A percentile compares a stretch with the other conserved stretches of the same genome.
Conservation (phyloP, 1,140 invertebrate species). For the Drosophila santomea region DNA sequence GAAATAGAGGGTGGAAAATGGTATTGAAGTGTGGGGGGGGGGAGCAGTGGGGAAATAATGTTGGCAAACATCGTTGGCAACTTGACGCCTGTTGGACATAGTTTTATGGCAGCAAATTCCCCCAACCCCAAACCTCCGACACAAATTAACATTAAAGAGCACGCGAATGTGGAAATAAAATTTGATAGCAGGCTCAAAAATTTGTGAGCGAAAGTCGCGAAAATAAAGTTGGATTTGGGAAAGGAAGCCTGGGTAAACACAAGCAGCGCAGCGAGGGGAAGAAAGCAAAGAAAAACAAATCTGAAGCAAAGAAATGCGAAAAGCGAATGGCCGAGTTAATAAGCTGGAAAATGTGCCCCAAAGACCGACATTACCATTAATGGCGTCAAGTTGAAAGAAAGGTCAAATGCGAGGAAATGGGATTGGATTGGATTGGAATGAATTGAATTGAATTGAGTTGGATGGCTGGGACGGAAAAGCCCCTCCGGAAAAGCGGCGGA, state of each 20-base stretch:
- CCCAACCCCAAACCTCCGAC: background rate
- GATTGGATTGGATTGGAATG: conserved; percentile 1
- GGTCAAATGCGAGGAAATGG: conserved; percentile 16
- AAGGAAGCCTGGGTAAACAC: background rate
- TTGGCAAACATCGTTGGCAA: conserved; percentile 46
- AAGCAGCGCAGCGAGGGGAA: background rate
- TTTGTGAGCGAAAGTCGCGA: background rate
- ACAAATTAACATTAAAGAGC: conserved; percentile 53
- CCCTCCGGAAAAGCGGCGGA: conserved; percentile 6
- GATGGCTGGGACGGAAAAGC: background rate
- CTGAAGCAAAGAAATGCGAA: background rate
- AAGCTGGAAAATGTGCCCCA: conserved; percentile 68
- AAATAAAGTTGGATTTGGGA: conserved; percentile 19
- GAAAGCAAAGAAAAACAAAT: background rate
- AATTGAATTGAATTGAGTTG: background rate
- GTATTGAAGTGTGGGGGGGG: background rate
- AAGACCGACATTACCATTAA: conserved; percentile 65
- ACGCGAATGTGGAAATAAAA: conserved; percentile 53
- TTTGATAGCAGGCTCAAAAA: conserved; percentile 4
- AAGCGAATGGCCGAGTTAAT: conserved; percentile 66
- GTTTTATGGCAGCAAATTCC: conserved; percentile 41
- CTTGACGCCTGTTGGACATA: conserved; percentile 51
- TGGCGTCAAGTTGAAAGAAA: conserved; percentile 49
- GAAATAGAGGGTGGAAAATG: conserved; percentile 15
- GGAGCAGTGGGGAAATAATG: background rate